Conservation (phyloP, 2,888 invertebrate genomes). For the Venustoraphidia nigricollis region DNA sequence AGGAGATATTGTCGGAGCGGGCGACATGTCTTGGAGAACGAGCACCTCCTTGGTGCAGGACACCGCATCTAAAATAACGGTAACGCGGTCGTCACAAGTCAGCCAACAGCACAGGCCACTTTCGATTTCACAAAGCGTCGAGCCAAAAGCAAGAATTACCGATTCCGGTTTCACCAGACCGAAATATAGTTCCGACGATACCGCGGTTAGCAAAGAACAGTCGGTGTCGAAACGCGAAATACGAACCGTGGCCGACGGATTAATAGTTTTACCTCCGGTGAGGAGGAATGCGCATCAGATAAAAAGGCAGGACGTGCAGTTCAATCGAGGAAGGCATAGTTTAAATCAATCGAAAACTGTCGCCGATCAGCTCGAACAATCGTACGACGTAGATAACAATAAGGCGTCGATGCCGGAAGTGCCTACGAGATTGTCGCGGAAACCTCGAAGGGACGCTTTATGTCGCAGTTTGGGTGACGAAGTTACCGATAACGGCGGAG, state of each 20-base stretch:
- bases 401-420: conserved; percentile 25
- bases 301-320: conserved; percentile 4
- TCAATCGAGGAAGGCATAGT: too few species aligned
- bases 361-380: background rate
- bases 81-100: conserved; percentile 23
- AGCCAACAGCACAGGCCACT: conserved; percentile 11
- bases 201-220: background rate
- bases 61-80: conserved; percentile 19
- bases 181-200: background rate
- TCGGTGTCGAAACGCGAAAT: background rate
- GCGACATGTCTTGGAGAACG: too few species aligned
- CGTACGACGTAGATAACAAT: background rate
- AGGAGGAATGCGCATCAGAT: conserved; percentile 26
- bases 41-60: background rate
- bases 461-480: conserved; percentile 33
- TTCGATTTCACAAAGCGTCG: background rate
- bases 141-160: background rate
- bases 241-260: conserved; percentile 20
- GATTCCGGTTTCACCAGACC: background rate
- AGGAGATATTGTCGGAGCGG: background rate
- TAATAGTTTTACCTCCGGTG: conserved; percentile 37
- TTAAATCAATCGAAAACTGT: too few species aligned
- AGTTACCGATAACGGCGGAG: conserved; percentile 24
- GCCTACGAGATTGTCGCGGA: conserved; percentile 30
- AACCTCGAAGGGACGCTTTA: conserved; percentile 21